Evolutionary conservation across 2,797 vertebrate species (phyloP).

Genomic region (Tragelaphus eurycerus): DNA sequence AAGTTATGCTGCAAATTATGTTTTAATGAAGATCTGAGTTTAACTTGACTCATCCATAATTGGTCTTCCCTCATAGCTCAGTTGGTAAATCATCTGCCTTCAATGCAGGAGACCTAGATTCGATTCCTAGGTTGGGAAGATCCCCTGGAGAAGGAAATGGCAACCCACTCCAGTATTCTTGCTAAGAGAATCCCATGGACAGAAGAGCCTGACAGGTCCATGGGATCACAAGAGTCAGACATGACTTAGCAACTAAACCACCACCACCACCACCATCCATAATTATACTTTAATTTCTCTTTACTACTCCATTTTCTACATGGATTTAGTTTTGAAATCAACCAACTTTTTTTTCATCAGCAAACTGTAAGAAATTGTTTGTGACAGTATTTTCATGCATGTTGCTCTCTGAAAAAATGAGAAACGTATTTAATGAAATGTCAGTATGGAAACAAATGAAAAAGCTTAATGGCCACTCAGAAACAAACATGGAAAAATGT

Average conservation of each 20-base stretch:
- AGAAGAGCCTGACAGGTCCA: not conserved
- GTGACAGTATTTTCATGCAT: not conserved
- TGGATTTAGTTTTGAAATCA: slow-evolving; percentile 30
- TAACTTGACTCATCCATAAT: not conserved
- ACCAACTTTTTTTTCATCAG: not conserved
- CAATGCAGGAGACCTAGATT: not conserved
- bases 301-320: not conserved
- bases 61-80: not conserved
- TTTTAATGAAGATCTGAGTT: slow-evolving; percentile 41
- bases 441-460: not conserved
- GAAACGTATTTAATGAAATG: slow-evolving; percentile 25
- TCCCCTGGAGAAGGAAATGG: not conserved
- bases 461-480: not conserved
- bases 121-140: not conserved
- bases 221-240: not conserved
- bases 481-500: not conserved
- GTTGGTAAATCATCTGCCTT: not conserved
- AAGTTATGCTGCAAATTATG: not conserved
- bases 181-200: not conserved
- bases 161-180: not conserved
- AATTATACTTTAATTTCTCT: slow-evolving; percentile 49
- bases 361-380: not conserved
- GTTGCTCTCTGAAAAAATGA: slow-evolving; percentile 19
- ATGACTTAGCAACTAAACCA: not conserved
- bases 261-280: not conserved